Percentiles rank a stretch among this genome's conserved stretches.
Evolutionary conservation across 2,888 invertebrate genomes (phyloP).

Genomic region (Myathropa florea): DNA sequence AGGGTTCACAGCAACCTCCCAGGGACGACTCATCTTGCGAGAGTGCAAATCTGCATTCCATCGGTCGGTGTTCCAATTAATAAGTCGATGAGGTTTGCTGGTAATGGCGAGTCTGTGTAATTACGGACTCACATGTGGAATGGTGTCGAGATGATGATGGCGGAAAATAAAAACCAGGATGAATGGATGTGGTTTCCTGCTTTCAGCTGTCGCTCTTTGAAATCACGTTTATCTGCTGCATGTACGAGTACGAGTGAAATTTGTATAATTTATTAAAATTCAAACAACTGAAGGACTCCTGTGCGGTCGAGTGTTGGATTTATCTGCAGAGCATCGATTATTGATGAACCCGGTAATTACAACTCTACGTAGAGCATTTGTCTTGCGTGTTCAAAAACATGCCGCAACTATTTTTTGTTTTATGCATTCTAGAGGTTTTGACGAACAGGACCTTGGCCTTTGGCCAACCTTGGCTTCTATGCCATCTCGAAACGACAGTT

Average conservation of each 20-base stretch:
- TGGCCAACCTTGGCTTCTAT: too few relatives aligned
- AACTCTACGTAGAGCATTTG: too few relatives aligned
- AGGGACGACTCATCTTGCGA: background rate
- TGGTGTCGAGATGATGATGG: conserved; percentile 20
- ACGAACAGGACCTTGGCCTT: too few relatives aligned
- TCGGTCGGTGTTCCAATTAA: background rate
- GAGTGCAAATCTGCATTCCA: background rate
- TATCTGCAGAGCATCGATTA: background rate
- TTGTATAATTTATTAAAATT: conserved; percentile 42
- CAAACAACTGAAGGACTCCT: conserved; percentile 4
- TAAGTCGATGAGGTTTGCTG: background rate
- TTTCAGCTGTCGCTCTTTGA: background rate
- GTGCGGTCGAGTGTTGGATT: conserved; percentile 1
- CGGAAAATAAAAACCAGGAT: background rate
- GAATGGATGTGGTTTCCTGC: conserved; percentile 10
- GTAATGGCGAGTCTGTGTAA: conserved; percentile 2
- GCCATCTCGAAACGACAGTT: too few relatives aligned
- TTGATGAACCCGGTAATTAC: too few relatives aligned
- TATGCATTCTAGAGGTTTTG: too few relatives aligned
- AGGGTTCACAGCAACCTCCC: background rate
- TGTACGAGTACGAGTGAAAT: background rate
- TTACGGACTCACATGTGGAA: background rate
- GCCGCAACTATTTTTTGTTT: too few relatives aligned
- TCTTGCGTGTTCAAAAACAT: too few relatives aligned
- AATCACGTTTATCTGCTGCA: background rate